Conservation (phyloP, 1,140 invertebrate genomes). For the Pogonognathellus flavescens region DNA sequence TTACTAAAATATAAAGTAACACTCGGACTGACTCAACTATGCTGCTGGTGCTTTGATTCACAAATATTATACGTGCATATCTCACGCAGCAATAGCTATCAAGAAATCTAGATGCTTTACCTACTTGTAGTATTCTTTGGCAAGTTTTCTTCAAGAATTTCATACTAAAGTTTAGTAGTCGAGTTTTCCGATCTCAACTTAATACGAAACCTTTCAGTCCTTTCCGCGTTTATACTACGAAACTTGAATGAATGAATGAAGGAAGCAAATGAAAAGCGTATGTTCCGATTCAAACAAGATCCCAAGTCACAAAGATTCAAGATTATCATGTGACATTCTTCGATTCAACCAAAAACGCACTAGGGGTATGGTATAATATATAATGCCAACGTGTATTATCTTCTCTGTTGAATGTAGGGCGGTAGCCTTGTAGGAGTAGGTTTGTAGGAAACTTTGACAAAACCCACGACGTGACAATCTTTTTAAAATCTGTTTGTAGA, state of each 20-base stretch:
- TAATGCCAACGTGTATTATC: background rate
- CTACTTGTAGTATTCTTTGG: no score
- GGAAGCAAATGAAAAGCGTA: background rate
- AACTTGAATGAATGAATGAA: conserved; percentile 1
- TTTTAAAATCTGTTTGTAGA: background rate
- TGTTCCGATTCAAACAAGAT: background rate
- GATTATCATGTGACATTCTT: background rate
- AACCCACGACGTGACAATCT: background rate
- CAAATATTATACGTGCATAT: no score
- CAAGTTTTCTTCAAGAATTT: no score
- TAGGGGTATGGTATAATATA: background rate
- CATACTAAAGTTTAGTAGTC: no score
- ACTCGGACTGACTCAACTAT: no score
- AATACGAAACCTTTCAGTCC: no score
- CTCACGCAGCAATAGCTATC: no score
- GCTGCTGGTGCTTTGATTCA: no score
- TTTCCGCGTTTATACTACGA: background rate
- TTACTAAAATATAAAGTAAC: background rate
- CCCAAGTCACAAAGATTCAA: background rate
- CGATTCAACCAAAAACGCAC: background rate
- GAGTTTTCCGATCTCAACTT: no score
- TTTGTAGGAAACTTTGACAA: background rate
- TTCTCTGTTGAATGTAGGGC: background rate
- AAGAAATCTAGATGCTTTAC: no score
- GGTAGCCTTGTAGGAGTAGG: background rate